Evolutionary conservation across 2,888 invertebrate genomes (phyloP), one percentile per base, ranked within the genome.

Genomic region (Acanthococcus lagerstroemiae): DNA sequence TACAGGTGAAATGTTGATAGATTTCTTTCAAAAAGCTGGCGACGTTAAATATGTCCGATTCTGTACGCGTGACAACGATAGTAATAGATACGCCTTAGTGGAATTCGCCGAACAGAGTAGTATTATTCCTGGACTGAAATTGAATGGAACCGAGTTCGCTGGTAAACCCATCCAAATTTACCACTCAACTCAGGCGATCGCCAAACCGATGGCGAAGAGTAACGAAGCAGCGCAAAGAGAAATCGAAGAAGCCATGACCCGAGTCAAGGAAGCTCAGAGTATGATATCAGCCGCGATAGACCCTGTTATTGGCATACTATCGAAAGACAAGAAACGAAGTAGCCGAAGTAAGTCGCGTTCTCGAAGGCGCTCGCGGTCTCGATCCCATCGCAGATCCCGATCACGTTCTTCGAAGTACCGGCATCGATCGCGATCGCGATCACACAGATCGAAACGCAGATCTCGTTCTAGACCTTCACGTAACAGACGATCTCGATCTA

Each of bases 201-300:
- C 86, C 1, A 92, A 92, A 74, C 95, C 95, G 0, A 93, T 93
- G 75, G 90, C 93, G 0, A 95, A 95, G 76, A 94, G 92, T 71
- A 94, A 94, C 74, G 94, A 95, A 75, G 94, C 93, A 1, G 95
- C 95, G 0, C 91, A 95, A 74, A 84, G 89, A 52, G 95, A 95
- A 78, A 94, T 96, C 66, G 95, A 95, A 76, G 95, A 95, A 76
- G 95, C 95, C 0, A 95, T 99, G 94, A 90, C 92, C 54, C 82
- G 95, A 69, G 94, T 95, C 0, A 94, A 94, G 75, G 95, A 96
- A 78, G 95, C 95, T 0, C 95, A 95, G 77, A 91, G 90, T 75
- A 82, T 95, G 73, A 93, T 96, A 69, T 90, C 93, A 0, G 95
- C 94, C 7, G 91, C 93, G 15, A 92, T 95, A 69, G 94, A 92